These are phyloP conservation scores for Phenganax stokvisi DNA, from an alignment of 92 coral and sea anemone genomes.

Conservation along the genomic window DNA sequence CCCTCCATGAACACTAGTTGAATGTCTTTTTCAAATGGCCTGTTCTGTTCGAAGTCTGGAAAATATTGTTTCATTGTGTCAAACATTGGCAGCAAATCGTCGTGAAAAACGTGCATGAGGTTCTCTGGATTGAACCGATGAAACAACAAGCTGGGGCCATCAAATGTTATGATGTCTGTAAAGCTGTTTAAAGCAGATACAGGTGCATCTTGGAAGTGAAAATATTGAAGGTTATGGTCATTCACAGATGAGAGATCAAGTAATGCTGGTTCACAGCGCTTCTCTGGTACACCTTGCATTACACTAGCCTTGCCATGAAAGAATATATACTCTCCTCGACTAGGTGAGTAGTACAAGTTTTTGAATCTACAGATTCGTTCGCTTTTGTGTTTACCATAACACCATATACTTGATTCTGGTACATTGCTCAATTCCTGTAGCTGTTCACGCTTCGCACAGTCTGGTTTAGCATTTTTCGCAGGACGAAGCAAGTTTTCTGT, in stretches of 20 bases:
- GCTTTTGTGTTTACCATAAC: conserved; percentile 59
- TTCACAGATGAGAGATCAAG: conserved; percentile 82
- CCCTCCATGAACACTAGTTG: conserved; percentile 84
- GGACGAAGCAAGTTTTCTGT: conserved; percentile 21
- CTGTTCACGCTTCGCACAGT: not conserved
- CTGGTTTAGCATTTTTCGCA: not conserved
- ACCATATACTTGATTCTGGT: conserved; percentile 80
- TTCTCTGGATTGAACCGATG: conserved; percentile 85
- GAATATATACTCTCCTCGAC: conserved; percentile 61
- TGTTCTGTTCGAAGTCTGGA: conserved; percentile 31
- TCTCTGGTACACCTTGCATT: conserved; percentile 68
- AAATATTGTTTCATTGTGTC: conserved; percentile 50
- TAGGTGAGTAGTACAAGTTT: conserved; percentile 75
- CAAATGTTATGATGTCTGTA: conserved; percentile 53
- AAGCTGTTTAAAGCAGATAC: conserved; percentile 48
- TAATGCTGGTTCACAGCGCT: conserved; percentile 78
- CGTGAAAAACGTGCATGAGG: conserved; percentile 91
- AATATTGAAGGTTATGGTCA: conserved; percentile 84
- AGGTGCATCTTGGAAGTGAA: conserved; percentile 81
- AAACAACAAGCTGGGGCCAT: conserved; percentile 68
- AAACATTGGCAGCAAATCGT: conserved; percentile 81
- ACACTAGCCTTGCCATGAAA: conserved; percentile 73
- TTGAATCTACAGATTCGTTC: conserved; percentile 84
- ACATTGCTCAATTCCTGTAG: not conserved
- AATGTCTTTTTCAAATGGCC: conserved; percentile 58